phyloP scores from a whole-genome alignment of 35 echinoderm and acorn worm species.

The Apostichopus japonicus region DNA sequence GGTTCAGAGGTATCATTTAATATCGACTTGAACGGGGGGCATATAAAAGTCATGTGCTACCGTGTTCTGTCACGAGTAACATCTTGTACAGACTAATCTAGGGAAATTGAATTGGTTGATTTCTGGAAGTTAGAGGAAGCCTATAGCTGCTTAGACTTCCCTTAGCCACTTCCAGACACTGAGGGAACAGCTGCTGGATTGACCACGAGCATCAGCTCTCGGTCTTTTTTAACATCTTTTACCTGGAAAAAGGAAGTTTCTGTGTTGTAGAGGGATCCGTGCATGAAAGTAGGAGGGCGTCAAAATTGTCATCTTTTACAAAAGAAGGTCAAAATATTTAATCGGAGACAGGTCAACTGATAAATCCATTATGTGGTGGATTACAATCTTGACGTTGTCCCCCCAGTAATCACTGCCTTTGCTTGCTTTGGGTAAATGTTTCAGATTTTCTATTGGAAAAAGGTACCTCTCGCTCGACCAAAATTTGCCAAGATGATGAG shows the following conservation, averaged over 20 bases:
- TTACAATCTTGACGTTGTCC: too few species aligned
- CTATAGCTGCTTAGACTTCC: not conserved
- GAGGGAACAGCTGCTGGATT: not conserved
- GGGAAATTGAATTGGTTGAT: slow-evolving; percentile 11
- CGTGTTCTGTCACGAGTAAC: too few species aligned
- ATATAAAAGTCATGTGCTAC: too few species aligned
- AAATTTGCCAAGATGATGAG: too few species aligned
- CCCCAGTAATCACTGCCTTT: too few species aligned
- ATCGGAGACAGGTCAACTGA: not conserved
- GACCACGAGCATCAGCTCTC: not conserved
- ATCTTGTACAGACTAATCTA: not conserved
- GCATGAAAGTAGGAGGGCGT: not conserved
- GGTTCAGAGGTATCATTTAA: too few species aligned
- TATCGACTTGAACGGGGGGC: too few species aligned
- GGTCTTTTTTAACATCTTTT: not conserved
- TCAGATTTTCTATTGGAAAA: too few species aligned
- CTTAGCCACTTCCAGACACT: slow-evolving; percentile 20
- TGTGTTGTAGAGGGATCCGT: not conserved
- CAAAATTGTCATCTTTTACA: not conserved
- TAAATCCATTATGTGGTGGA: not conserved
- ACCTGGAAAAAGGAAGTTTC: not conserved
- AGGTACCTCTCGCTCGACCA: too few species aligned
- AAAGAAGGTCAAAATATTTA: not conserved
- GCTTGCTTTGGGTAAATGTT: too few species aligned
- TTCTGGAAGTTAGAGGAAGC: not conserved